Evolutionary conservation across 1,140 invertebrate species (phyloP), one percentile per base, ranked within the genome.

Genomic region (Ceratina japonica): DNA sequence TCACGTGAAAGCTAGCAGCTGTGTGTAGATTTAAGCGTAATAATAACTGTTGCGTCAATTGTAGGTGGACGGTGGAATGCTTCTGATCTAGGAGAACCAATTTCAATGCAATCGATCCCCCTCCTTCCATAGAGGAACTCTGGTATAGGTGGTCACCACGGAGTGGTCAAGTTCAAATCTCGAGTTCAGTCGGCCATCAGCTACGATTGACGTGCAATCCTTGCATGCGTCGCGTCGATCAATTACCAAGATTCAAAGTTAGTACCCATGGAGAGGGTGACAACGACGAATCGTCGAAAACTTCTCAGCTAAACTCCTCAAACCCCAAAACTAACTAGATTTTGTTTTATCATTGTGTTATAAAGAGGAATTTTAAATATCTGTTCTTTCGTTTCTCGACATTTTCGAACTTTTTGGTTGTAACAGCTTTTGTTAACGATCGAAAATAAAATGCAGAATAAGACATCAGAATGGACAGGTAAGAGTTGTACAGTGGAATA

Each of bases 81-180:
- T 70, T 80, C 73, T 31, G 58, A 66, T 69, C 75, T 79, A 44
- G 22, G 27, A 73, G 71, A 68, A 31, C 22, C 68, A 31, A 86
- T 87, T 86, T 86, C 80, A 81, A 86, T 89, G 82, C 82, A 85
- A 89, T 82, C 74, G 71, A 79, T 77, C 83, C 85, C 81, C 84
- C 71, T 83, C 75, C 22, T 84, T 71, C 71, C 51, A 64, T 3
- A 78, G 75, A 74, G 81, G 73, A 84, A 72, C 80, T 68, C 75
- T 59, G 63, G 81, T 82, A 74, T 79, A 79, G 77, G 71, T 79
- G 31, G 77, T 79, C 62, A 59, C 71, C 37, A 83, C 64, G 70
- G 81, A 88, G 82, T 90, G 88, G 87, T 90, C 89, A 90, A 90
- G 89, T 90, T 90, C 88, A 89, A 89, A 89, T 89, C 88, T 75